Percentiles rank a stretch among this genome's conserved stretches.
phyloP scores from a whole-genome alignment of 2,113 vertebrate genomes.

The Microcebus murinus region DNA sequence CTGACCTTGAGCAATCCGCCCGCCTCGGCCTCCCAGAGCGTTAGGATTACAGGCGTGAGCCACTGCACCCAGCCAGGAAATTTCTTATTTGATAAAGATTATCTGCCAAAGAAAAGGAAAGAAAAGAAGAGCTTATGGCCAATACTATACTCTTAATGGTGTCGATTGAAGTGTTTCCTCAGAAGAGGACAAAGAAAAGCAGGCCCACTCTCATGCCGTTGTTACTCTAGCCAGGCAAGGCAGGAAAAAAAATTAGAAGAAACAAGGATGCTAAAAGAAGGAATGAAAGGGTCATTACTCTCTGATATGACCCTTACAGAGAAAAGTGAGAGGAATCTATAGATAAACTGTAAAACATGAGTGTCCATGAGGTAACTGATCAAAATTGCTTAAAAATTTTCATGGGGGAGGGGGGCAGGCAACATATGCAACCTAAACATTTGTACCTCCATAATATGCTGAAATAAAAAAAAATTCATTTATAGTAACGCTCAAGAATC shows the following conservation, averaged over 20 bases:
- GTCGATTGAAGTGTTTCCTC: background rate
- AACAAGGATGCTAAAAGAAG: background rate
- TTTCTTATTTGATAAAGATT: background rate
- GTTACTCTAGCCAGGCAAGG: background rate
- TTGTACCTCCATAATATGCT: too few relatives aligned
- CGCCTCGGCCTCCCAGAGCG: too few relatives aligned
- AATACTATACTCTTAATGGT: background rate
- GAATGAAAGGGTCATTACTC: background rate
- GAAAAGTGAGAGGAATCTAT: background rate
- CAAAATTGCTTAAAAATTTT: background rate
- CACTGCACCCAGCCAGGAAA: background rate
- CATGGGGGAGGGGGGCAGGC: too few relatives aligned
- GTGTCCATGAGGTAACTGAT: background rate
- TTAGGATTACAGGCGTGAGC: too few relatives aligned
- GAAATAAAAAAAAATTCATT: too few relatives aligned
- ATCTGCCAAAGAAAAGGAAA: background rate
- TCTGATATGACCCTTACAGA: background rate
- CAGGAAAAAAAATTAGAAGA: background rate
- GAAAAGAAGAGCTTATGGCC: background rate
- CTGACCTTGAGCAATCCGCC: too few relatives aligned
- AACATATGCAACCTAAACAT: too few relatives aligned
- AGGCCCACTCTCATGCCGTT: background rate
- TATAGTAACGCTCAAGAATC: background rate
- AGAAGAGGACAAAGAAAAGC: background rate
- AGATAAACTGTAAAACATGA: background rate